Base-by-base conservation (phyloP, 2,113 vertebrate species). In the Laticauda colubrina region DNA sequence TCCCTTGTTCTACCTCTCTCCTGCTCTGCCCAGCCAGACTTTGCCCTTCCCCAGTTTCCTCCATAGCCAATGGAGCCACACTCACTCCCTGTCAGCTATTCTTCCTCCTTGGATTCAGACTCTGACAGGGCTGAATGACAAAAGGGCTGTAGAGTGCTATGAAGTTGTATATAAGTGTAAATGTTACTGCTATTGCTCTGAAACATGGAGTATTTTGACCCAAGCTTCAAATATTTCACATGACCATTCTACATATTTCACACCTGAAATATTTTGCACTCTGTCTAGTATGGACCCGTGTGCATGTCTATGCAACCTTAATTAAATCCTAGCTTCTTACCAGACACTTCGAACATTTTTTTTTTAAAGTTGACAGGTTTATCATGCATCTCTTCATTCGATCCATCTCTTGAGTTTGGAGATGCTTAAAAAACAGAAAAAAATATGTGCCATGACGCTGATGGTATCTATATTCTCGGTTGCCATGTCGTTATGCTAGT, bases 401-500 rank as follows among this genome's bases (percentile, higher is more conserved):
- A 45, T 81, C 91, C 24, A 24, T 11, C 26, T 94, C 85, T 69
- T 92, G 92, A 93, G 81, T 87, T 90, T 45, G 14, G 92, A 43
- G 48, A 56, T 24, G 43, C 87, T 93, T 92, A 2, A 26, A 24
- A 55, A 51, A 51, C 64, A 59, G 51, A 48, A 51, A 23, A 10
- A 89, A 9, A 93, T 69, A 91, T 89, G 93, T 94, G 21, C 0
- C 93, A 90, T 93, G 94, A 94, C 87, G 95, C 90, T 95, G 95
- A 94, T 93, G 86, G 92, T 91, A 1, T 10, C 86, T 89, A 86
- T 89, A 59, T 96, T 95, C 95, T 95, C 93, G 92, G 94, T 94
- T 95, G 95, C 87, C 93, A 94, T 96, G 93, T 95, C 95, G 53
- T 95, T 94, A 94, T 97, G 93, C 95, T 93, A 93, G 92, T 93